Conservation (phyloP, 2,888 invertebrate genomes). For the Corbicula japonica region DNA sequence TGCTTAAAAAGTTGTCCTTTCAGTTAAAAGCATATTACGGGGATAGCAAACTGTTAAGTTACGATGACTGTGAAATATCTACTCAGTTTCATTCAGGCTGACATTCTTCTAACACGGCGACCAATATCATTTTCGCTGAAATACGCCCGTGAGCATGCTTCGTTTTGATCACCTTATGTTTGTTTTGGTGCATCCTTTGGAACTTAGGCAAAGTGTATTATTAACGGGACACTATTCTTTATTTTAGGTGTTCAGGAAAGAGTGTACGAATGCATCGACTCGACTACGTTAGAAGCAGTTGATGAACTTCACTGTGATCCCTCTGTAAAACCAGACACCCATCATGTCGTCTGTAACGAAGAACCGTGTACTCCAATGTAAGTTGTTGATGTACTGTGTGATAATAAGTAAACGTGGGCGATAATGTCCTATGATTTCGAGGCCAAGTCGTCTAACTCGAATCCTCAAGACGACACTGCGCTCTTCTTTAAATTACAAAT, state of each 20-base stretch:
- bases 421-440: background rate
- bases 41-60: background rate
- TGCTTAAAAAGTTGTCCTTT: too few species aligned
- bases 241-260: conserved; percentile 40
- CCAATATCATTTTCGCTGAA: too few species aligned
- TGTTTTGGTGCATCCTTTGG: conserved; percentile 5
- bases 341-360: conserved; percentile 90
- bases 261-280: conserved; percentile 28
- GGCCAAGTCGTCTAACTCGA: background rate
- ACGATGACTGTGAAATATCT: background rate
- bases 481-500: background rate
- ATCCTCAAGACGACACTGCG: background rate
- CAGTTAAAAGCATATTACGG: too few species aligned
- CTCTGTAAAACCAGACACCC: conserved; percentile 88
- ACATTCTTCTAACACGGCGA: too few species aligned
- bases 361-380: conserved; percentile 92
- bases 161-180: background rate
- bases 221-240: background rate
- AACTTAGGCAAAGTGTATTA: background rate
- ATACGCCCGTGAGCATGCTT: conserved; percentile 1
- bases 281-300: background rate
- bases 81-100: background rate
- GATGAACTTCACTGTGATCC: conserved; percentile 21
- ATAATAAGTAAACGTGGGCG: background rate
- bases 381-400: background rate